Evolutionary conservation across 2,797 vertebrate species (phyloP), one percentile per base, ranked within the genome.

Genomic region (Limnodromus scolopaceus): DNA sequence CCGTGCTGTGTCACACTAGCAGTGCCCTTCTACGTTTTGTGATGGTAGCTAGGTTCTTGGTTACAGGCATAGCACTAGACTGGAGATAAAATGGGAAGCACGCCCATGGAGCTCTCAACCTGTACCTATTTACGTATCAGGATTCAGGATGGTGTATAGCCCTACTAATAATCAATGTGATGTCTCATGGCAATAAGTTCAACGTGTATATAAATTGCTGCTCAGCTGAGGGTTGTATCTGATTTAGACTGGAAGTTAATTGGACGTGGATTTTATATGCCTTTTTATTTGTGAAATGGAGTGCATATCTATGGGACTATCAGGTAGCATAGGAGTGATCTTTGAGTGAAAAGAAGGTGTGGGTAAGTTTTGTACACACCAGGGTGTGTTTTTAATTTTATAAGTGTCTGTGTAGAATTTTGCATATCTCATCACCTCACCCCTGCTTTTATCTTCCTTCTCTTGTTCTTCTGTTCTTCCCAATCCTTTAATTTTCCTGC

Each of bases 321-420:
- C 92, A 57, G 71, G 43, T 34, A 88, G 58, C 20, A 8, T 82
- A 75, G 53, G 54, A 96, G 30, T 57, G 63, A 94, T 90, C 63
- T 89, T 46, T 72, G 49, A 1, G 5, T 89, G 89, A 84, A 95
- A 79, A 85, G 45, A 85, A 79, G 92, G 89, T 36, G 83, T 94
- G 93, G 84, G 14, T 55, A 88, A 79, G 80, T 96, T 95, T 92
- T 95, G 87, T 92, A 93, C 55, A 89, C 91, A 96, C 39, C 45
- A 93, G 93, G 88, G 91, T 80, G 89, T 96, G 93, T 64, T 95
- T 94, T 94, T 91, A 91, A 91, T 96, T 95, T 94, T 96, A 34
- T 75, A 92, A 61, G 65, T 93, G 71, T 96, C 93, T 96, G 72
- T 85, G 64, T 64, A 82, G 78, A 92, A 74, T 94, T 96, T 94